Conservation (phyloP, 2,888 invertebrate genomes). For the Leptinotarsa tumamoca region DNA sequence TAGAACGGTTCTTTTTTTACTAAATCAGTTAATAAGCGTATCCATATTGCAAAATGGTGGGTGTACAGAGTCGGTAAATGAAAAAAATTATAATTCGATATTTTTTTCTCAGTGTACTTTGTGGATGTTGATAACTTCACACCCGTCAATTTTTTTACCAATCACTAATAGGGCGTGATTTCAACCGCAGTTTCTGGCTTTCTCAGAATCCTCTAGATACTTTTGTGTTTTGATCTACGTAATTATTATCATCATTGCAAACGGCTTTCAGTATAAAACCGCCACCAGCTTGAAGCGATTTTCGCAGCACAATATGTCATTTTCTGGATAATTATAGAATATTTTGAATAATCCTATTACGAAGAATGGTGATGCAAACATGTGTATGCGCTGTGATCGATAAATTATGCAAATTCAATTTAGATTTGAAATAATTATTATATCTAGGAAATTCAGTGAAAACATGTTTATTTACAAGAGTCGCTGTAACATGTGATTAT, state of each 20-base stretch:
- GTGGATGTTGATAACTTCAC: too few species aligned
- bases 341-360: slow-evolving; percentile 24
- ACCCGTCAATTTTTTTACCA: too few species aligned
- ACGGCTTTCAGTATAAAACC: slow-evolving; percentile 13
- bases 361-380: slow-evolving; percentile 20
- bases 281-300: slow-evolving; percentile 1
- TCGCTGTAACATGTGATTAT: neutral
- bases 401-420: slow-evolving; percentile 25
- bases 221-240: neutral
- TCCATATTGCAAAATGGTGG: too few species aligned
- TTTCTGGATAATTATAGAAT: slow-evolving; percentile 22
- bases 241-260: slow-evolving; percentile 4
- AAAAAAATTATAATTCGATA: too few species aligned
- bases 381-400: slow-evolving; percentile 16
- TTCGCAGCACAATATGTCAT: slow-evolving; percentile 6
- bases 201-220: neutral
- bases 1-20: too few species aligned
- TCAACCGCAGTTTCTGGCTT: neutral
- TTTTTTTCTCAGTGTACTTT: too few species aligned
- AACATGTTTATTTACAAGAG: neutral
- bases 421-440: slow-evolving; percentile 1
- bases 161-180: neutral
- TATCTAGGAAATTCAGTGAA: neutral
- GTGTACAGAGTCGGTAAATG: too few species aligned
- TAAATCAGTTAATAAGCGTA: too few species aligned